Conservation (phyloP, 2,113 vertebrate species). For the Boleophthalmus pectinirostris region DNA sequence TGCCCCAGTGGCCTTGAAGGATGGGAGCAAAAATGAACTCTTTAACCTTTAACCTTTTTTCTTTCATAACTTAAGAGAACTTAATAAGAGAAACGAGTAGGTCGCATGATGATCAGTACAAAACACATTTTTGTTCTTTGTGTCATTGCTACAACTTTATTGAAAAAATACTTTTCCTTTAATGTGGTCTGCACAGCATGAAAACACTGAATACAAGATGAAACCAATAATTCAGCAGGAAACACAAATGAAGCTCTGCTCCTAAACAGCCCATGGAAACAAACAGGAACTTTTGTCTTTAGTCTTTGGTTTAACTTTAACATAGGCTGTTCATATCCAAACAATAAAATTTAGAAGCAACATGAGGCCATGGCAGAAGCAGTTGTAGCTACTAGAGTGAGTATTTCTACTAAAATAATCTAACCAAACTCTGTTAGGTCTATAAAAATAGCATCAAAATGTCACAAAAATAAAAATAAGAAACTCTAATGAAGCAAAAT, state of each 20-base stretch:
- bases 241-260: not conserved
- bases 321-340: not conserved
- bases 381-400: not conserved
- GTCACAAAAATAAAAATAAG: constrained; percentile 46
- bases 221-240: constrained; percentile 9
- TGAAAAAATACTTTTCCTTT: constrained; percentile 71
- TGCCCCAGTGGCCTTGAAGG: too few relatives aligned
- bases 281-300: not conserved
- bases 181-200: constrained; percentile 55
- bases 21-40: too few relatives aligned
- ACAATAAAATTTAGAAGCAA: not conserved
- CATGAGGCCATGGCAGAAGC: not conserved
- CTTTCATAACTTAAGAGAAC: not conserved
- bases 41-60: too few relatives aligned
- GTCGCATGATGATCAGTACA: not conserved
- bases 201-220: constrained; percentile 49
- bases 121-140: not conserved
- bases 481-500: constrained; percentile 41
- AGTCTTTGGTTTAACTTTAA: constrained; percentile 9
- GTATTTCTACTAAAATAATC: constrained; percentile 3
- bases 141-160: constrained; percentile 58
- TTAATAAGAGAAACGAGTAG: not conserved
- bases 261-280: not conserved
- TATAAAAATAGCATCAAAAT: constrained; percentile 72
- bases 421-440: constrained; percentile 45